Conservation (phyloP, 2,797 vertebrate genomes). For the Echiichthys vipera region DNA sequence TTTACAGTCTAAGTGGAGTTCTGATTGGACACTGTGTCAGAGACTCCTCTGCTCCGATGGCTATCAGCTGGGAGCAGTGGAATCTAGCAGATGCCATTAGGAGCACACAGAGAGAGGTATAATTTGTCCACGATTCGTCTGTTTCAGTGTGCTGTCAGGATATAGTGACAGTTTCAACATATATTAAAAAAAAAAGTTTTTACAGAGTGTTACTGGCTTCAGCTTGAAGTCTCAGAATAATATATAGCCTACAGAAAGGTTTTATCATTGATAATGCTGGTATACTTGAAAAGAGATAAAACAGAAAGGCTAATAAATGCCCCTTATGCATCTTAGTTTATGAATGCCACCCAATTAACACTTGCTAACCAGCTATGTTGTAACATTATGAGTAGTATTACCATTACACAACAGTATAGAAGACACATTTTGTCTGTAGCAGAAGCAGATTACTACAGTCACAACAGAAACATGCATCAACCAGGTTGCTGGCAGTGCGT, state of each 20-base stretch:
- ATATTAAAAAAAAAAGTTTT: too few species aligned
- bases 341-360: neutral
- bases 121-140: too few species aligned
- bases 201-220: too few species aligned
- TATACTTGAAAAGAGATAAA: neutral
- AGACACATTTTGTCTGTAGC: neutral
- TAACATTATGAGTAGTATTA: neutral
- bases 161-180: too few species aligned
- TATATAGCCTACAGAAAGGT: neutral
- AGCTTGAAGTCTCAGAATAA: neutral
- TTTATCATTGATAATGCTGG: neutral
- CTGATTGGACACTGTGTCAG: too few species aligned
- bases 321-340: neutral
- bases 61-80: too few species aligned
- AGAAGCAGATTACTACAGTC: neutral
- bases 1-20: too few species aligned
- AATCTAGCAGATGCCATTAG: too few species aligned
- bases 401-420: neutral
- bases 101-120: too few species aligned
- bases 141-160: too few species aligned
- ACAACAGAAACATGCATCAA: constrained; percentile 10
- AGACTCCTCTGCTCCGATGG: too few species aligned
- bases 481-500: constrained; percentile 1
- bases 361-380: neutral
- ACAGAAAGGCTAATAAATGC: neutral